Evolutionary conservation across 2,797 vertebrate species (phyloP).

Genomic region (Chloroceryle amazona): DNA sequence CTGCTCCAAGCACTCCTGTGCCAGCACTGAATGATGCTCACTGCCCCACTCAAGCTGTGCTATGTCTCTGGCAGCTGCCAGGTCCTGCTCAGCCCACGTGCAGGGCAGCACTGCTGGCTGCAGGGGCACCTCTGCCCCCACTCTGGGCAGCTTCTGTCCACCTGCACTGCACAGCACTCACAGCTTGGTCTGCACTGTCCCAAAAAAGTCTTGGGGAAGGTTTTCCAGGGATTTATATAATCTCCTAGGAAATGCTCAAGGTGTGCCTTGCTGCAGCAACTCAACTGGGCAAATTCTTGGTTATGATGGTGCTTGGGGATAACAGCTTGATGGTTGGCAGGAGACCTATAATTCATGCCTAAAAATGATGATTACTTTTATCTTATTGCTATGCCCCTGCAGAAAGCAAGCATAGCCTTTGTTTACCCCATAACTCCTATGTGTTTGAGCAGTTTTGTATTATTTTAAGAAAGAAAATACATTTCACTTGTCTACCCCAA

Average conservation of each 20-base stretch:
- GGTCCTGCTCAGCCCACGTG: not conserved
- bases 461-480: not conserved
- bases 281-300: not conserved
- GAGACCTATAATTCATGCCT: not conserved
- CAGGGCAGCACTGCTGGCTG: not conserved
- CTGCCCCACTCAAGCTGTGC: fast-evolving
- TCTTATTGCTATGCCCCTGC: not conserved
- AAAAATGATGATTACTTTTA: not conserved
- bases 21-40: not conserved
- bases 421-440: not conserved
- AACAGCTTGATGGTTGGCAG: not conserved
- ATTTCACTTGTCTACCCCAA: not conserved
- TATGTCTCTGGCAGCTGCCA: not conserved
- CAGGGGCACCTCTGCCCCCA: not conserved
- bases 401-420: not conserved
- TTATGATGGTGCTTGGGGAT: not conserved
- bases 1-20: not conserved
- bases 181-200: not conserved
- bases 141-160: not conserved
- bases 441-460: not conserved
- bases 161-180: not conserved
- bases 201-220: not conserved
- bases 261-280: fast-evolving
- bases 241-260: fast-evolving
- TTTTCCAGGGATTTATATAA: not conserved